phyloP scores from a whole-genome alignment of 1,140 invertebrate genomes.

The Magallana angulata region DNA sequence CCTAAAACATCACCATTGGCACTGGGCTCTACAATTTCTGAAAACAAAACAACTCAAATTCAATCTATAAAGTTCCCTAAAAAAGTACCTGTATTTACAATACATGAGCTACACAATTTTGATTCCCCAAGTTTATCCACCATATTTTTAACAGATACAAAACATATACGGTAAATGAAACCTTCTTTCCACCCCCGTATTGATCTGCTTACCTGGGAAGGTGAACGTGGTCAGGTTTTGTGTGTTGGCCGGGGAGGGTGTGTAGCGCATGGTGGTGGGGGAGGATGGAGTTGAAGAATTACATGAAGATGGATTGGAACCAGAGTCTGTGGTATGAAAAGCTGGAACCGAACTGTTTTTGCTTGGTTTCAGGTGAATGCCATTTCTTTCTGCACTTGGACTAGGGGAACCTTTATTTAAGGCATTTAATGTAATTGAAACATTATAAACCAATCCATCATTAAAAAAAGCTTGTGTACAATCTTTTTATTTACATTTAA shows the following conservation, averaged over 20 bases:
- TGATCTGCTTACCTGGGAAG: constrained; percentile 86
- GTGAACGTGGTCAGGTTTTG: constrained; percentile 84
- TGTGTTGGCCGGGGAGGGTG: constrained; percentile 73
- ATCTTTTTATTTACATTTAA: neutral
- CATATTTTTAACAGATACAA: too few species aligned
- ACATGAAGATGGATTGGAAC: constrained; percentile 94
- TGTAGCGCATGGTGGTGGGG: constrained; percentile 79
- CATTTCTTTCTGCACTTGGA: constrained; percentile 53
- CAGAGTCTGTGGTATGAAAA: constrained; percentile 86
- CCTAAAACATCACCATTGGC: constrained; percentile 13
- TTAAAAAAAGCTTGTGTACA: too few species aligned
- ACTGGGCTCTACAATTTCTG: constrained; percentile 79
- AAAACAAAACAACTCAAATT: constrained; percentile 45
- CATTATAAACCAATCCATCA: neutral
- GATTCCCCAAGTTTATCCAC: too few species aligned
- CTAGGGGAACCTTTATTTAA: constrained; percentile 71
- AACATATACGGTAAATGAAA: too few species aligned
- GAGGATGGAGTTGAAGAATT: constrained; percentile 97
- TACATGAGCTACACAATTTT: too few species aligned
- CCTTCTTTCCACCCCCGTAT: neutral
- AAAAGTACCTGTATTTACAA: too few species aligned
- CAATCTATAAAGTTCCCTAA: too few species aligned
- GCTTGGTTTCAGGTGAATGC: constrained; percentile 52
- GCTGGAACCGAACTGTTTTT: constrained; percentile 56
- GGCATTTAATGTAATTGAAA: neutral